A percentile compares a stretch with the other conserved stretches of the same genome.
phyloP scores from a whole-genome alignment of 2,113 vertebrate genomes.

The Emydocephalus ijimae region DNA sequence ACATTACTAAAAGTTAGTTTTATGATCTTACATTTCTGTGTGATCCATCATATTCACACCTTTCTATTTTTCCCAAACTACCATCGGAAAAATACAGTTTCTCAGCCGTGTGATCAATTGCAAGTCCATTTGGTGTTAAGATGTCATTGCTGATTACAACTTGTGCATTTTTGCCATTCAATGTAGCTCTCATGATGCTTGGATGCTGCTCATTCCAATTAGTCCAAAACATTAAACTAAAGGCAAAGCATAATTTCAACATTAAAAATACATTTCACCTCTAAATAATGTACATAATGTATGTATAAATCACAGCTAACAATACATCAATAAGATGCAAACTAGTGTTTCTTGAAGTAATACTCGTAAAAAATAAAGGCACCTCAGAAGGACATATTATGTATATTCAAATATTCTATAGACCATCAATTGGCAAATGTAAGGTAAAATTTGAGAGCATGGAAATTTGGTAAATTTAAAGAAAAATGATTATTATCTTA shows the following conservation, averaged over 20 bases:
- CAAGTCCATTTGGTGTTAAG: slow-evolving; percentile 93
- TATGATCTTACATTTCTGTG: slow-evolving; percentile 79
- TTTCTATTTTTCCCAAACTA: slow-evolving; percentile 91
- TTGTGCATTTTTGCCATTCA: slow-evolving; percentile 87
- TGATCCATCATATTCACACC: slow-evolving; percentile 95
- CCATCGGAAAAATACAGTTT: slow-evolving; percentile 97
- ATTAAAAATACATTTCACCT: background rate
- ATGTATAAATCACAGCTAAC: background rate
- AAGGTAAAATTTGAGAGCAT: background rate
- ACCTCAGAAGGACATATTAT: background rate
- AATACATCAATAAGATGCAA: background rate
- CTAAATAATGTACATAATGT: slow-evolving; percentile 8
- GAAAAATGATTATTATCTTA: background rate
- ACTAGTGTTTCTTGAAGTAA: background rate
- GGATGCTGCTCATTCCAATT: slow-evolving; percentile 99
- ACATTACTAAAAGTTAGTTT: background rate
- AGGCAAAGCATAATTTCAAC: background rate
- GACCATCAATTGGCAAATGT: background rate
- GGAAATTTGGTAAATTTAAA: background rate
- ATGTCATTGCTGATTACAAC: slow-evolving; percentile 89
- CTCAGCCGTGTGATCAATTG: slow-evolving; percentile 90
- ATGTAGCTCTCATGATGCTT: slow-evolving; percentile 92
- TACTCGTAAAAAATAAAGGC: background rate
- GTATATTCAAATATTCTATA: background rate
- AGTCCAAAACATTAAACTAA: slow-evolving; percentile 98